phyloP scores from a whole-genome alignment of 35 echinoderm and acorn worm species.

The Anneissia japonica region DNA sequence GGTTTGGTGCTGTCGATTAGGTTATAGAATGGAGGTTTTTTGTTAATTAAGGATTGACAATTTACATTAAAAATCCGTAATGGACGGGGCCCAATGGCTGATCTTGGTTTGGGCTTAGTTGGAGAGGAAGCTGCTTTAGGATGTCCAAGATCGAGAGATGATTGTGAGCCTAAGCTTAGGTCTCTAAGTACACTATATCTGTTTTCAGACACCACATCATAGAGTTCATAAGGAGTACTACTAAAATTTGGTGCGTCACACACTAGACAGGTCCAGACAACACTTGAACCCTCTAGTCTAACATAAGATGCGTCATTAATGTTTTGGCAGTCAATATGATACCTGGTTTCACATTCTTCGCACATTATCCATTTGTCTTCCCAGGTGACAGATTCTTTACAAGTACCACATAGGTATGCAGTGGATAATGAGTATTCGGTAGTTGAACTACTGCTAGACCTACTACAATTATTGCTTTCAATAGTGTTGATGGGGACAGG shows the following conservation, averaged over 20 bases:
- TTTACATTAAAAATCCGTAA: slow-evolving; percentile 14
- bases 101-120: slow-evolving; percentile 10
- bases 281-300: slow-evolving; percentile 9
- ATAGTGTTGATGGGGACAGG: too few species aligned
- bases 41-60: neutral
- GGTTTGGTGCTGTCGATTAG: neutral
- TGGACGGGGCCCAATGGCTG: neutral
- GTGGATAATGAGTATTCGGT: neutral
- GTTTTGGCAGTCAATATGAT: slow-evolving; percentile 1
- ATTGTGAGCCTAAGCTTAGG: neutral
- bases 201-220: neutral
- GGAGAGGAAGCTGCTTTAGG: neutral
- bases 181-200: neutral
- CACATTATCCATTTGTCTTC: slow-evolving; percentile 43
- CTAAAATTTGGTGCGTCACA: slow-evolving; percentile 18
- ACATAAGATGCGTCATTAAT: slow-evolving; percentile 36
- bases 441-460: neutral
- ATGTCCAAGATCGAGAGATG: neutral
- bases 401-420: slow-evolving; percentile 39
- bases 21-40: neutral
- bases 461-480: too few species aligned
- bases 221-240: neutral
- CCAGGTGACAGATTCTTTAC: slow-evolving; percentile 39
- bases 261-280: slow-evolving; percentile 1
- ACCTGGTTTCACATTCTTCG: slow-evolving; percentile 50